Percentiles rank a stretch among this genome's conserved stretches.
These are phyloP conservation scores for Tretioscincus oriximinensis DNA, from an alignment of 2,113 vertebrate species.

Conservation along the genomic window DNA sequence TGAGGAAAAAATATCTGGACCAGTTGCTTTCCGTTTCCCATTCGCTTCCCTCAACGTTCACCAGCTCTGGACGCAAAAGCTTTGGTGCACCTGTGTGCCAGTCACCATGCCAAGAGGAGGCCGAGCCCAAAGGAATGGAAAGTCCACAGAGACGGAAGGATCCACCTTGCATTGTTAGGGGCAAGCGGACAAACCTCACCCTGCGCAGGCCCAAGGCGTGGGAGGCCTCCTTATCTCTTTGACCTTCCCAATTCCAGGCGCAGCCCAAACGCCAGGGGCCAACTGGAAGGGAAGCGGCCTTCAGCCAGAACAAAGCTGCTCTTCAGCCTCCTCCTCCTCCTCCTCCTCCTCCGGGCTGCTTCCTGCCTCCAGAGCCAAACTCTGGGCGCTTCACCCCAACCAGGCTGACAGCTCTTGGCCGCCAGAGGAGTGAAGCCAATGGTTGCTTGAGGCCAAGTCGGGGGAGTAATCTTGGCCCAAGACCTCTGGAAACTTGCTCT, in stretches of 20 bases:
- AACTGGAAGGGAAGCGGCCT: slow-evolving; percentile 32
- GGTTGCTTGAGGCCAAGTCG: slow-evolving; percentile 4
- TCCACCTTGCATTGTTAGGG: background rate
- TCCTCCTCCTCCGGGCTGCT: background rate
- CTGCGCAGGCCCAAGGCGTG: background rate
- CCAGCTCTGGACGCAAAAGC: background rate
- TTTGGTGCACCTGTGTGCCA: background rate
- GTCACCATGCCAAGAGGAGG: background rate
- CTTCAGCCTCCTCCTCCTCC: slow-evolving; percentile 21
- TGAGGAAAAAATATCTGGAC: background rate
- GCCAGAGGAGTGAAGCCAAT: slow-evolving; percentile 15
- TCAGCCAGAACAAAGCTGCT: slow-evolving; percentile 50
- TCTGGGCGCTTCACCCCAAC: slow-evolving; percentile 46
- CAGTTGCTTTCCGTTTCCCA: background rate
- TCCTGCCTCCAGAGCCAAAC: slow-evolving; percentile 42
- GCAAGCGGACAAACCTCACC: background rate
- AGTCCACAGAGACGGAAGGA: background rate
- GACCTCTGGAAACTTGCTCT: slow-evolving; percentile 1
- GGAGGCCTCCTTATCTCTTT: background rate
- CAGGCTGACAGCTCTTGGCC: slow-evolving; percentile 45
- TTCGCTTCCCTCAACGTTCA: background rate
- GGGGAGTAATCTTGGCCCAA: slow-evolving; percentile 25
- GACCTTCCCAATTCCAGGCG: background rate
- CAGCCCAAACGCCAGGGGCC: accelerated
- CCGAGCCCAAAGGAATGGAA: background rate